phyloP scores from a whole-genome alignment of 2,797 vertebrate genomes.

The Botia kubotai region DNA sequence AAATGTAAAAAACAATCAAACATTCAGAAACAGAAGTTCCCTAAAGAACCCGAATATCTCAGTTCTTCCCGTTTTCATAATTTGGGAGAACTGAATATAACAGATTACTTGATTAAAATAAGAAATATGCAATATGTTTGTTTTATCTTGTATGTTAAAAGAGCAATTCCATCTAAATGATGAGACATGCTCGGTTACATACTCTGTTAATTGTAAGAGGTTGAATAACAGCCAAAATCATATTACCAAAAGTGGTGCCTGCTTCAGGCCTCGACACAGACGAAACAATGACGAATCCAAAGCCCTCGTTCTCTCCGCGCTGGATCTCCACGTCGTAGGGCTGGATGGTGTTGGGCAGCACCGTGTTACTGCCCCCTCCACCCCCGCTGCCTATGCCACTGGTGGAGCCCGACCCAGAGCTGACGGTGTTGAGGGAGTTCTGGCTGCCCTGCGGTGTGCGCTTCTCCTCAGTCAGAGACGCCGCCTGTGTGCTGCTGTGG shows the following conservation, averaged over 20 bases:
- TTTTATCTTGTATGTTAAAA: too few species aligned
- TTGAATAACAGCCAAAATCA: neutral
- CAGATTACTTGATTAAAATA: neutral
- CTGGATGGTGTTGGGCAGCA: conserved; percentile 85
- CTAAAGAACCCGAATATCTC: conserved; percentile 3
- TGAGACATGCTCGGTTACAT: too few species aligned
- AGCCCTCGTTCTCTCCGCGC: conserved; percentile 93
- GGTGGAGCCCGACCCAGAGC: conserved; percentile 96
- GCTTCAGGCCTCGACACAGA: conserved; percentile 95
- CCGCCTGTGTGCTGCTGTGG: conserved; percentile 95
- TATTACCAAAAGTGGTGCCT: conserved; percentile 84
- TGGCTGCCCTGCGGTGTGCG: conserved; percentile 96
- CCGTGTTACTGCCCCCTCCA: conserved; percentile 80
- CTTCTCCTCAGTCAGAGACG: conserved; percentile 94
- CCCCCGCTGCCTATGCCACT: conserved; percentile 93
- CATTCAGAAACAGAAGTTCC: neutral
- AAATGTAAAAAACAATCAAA: neutral
- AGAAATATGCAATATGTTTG: too few species aligned
- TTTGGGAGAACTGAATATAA: neutral
- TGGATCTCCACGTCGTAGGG: conserved; percentile 97
- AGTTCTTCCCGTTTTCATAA: neutral
- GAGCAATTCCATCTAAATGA: too few species aligned
- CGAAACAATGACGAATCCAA: conserved; percentile 97
- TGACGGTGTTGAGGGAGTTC: conserved; percentile 96
- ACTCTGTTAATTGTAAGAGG: too few species aligned